Base-by-base conservation (phyloP, 2,888 invertebrate species). In the Stenurella melanura region DNA sequence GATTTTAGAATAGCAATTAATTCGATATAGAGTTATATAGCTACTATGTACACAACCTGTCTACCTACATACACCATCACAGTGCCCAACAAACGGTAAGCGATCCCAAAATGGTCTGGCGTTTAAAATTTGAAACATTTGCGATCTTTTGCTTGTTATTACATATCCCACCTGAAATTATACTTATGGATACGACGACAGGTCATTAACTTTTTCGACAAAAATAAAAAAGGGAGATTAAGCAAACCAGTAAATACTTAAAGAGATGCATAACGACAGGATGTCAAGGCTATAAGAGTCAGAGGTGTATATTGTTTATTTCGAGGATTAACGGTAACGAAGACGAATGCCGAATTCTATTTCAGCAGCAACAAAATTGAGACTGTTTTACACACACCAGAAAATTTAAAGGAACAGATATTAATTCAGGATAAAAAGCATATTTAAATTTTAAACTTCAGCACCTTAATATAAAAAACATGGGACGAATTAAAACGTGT, bases 171-270 rank as follows among this genome's bases (percentile, higher is more conserved):
- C 19, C 5, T 58, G 3, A 58, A 19, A 19, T 58, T 58, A 12
- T 18, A 18, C 57, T 18, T 19, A 12, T 19, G 18, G 1, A 21
- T 11, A 19, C 19, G 11, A 19, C 12, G 19, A 11, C 63, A 63
- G 63, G 38, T 38, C 21, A 63, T 34, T 63, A 64, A 42, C 21
- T 60, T 57, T 64, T 72, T 26, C 68, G 38, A 54, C 38, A 61
- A 72, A 61, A 61, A 50, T 50, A 50, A 58, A 56, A 30, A 75
- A 42, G 12, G 42, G 42, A 15, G 1, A 12, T 12, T 42, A 12
- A 42, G 7, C 12, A 42, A 42, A 42, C 15, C 12, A 1, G 15
- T 2, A 42, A 42, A 42, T 42, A 42, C 15, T 42, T 42, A 42
- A 38, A 15, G 15, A 42, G 12, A 42, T 42, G 42, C 15, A 42